Percentiles rank a stretch among this genome's conserved stretches.
Conservation (phyloP, 2,113 vertebrate genomes). For the Pampusana beccarii region DNA sequence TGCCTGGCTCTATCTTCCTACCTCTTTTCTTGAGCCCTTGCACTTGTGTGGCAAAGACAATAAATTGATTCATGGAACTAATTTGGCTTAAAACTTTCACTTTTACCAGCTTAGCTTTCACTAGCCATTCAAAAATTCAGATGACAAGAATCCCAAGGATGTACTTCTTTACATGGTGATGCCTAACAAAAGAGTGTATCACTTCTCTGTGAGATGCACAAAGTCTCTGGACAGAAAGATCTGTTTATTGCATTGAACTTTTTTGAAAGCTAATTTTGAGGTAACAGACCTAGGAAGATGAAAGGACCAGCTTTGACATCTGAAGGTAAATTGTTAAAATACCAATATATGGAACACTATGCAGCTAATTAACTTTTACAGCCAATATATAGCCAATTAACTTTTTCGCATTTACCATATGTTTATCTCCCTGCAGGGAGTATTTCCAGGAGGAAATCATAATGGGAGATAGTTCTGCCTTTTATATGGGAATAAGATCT, state of each 20-base stretch:
- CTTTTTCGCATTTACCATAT: conserved; percentile 73
- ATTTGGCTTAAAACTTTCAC: not conserved
- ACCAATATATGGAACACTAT: conserved; percentile 54
- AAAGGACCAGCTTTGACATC: conserved; percentile 50
- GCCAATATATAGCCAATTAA: conserved; percentile 69
- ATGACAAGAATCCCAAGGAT: not conserved
- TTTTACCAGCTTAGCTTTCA: not conserved
- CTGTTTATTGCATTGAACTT: not conserved
- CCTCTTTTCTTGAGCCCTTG: not conserved
- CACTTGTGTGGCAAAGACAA: not conserved
- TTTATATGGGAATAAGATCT: conserved; percentile 46
- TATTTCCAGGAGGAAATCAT: conserved; percentile 63
- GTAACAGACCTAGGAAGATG: conserved; percentile 37
- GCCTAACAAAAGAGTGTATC: not conserved
- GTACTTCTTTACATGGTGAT: not conserved
- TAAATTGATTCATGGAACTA: not conserved
- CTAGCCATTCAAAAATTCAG: not conserved
- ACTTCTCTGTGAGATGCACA: not conserved
- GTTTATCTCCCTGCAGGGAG: conserved; percentile 64
- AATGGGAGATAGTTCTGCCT: conserved; percentile 51
- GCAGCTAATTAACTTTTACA: conserved; percentile 71
- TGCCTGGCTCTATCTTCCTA: not conserved
- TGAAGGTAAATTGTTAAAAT: conserved; percentile 68
- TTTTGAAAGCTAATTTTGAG: conserved; percentile 34
- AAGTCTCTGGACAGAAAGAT: not conserved